phyloP scores from a whole-genome alignment of 2,797 vertebrate species.

The Schizopygopsis pylzovi region DNA sequence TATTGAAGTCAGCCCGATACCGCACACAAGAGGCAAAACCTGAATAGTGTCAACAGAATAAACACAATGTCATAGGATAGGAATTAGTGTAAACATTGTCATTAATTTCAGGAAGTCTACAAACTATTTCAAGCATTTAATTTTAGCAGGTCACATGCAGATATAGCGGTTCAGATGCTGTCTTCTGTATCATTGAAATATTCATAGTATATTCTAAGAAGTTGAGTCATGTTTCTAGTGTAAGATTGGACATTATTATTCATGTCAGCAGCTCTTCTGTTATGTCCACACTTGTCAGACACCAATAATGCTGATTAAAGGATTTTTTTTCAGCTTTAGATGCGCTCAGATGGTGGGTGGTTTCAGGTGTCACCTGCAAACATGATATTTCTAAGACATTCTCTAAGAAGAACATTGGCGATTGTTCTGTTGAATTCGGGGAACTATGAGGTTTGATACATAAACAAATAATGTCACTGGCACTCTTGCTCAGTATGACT shows the following conservation, averaged over 20 bases:
- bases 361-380: neutral
- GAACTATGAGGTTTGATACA: neutral
- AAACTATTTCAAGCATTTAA: slow-evolving; percentile 1
- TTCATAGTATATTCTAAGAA: neutral
- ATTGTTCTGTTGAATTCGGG: neutral
- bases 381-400: slow-evolving; percentile 11
- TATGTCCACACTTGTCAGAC: neutral
- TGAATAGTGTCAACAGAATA: slow-evolving; percentile 53
- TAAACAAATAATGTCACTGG: slow-evolving; percentile 29
- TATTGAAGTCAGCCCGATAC: slow-evolving; percentile 77
- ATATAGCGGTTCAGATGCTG: neutral
- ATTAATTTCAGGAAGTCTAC: neutral
- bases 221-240: neutral
- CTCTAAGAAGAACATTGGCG: neutral
- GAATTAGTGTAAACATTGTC: neutral
- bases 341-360: neutral
- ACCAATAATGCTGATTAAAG: neutral
- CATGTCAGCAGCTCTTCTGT: neutral
- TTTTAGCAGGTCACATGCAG: neutral
- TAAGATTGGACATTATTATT: neutral
- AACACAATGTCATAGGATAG: neutral
- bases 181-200: neutral
- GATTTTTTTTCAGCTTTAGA: neutral
- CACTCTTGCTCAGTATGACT: too few relatives aligned
- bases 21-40: slow-evolving; percentile 65